Evolutionary conservation across 2,797 vertebrate genomes (phyloP), one percentile per base, ranked within the genome.

Genomic region (Danio tinwini): DNA sequence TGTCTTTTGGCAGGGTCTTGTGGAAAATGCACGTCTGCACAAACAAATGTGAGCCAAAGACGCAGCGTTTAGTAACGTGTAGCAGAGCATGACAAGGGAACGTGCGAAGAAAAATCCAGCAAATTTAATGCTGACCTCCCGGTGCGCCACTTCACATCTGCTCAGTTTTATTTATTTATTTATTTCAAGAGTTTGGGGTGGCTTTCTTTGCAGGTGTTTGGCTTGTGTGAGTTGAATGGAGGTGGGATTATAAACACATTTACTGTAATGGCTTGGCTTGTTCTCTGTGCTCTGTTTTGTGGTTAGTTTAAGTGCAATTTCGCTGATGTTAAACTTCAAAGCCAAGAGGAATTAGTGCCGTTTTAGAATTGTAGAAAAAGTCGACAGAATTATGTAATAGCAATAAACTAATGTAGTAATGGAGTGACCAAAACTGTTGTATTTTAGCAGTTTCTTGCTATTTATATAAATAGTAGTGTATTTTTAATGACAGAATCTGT

Each of bases 161-260:
- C 53, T 47, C 47, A 37, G 68, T 16, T 62, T 56, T 64, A 61
- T 61, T 39, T 85, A 84, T 84, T 87, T 89, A n/a, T n/a, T n/a
- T n/a, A n/a, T n/a, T n/a, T n/a, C n/a, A n/a, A n/a, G 29, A 29
- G 29, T 29, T 29, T 29, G 1, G 29, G 29, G 29, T 29, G 29
- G 90, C 91, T 89, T 91, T 86, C 90, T 90, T 91, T 91, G 90
- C 90, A 90, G 90, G 90, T 92, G 89, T 88, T 87, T 89, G 89
- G 63, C 16, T 58, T 37, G 52, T 47, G 29, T 56, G 39, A 1
- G 50, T 56, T 64, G 21, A 40, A 62, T 63, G 40, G 8, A 65
- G 45, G 39, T 42, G 9, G 8, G 17, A 65, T 56, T 13, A 76
- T 40, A 29, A 45, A 76, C 74, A 76, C 49, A 55, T 65, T 56